Evolutionary conservation across 2,888 invertebrate genomes (phyloP).

Genomic region (Oscheius sp.): DNA sequence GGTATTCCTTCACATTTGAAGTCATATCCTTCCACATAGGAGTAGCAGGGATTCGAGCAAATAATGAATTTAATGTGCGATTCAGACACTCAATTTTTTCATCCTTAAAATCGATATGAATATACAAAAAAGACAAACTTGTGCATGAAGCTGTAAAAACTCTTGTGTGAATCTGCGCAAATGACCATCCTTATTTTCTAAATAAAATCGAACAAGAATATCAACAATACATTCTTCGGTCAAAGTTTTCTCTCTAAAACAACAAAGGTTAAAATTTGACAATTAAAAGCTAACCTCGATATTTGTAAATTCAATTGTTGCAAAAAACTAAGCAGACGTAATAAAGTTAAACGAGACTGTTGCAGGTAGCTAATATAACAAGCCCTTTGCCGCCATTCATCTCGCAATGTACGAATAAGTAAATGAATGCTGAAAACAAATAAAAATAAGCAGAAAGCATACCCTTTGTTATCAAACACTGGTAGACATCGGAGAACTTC

Average conservation of each 20-base stretch:
- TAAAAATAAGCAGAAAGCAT: conserved; percentile 35
- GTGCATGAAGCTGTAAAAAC: conserved; percentile 81
- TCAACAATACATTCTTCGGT: conserved; percentile 65
- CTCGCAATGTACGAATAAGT: conserved; percentile 80
- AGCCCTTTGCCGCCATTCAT: conserved; percentile 82
- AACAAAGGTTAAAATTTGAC: no score
- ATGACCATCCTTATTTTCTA: conserved; percentile 78
- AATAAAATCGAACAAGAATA: conserved; percentile 58
- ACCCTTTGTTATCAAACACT: conserved; percentile 78
- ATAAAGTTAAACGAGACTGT: conserved; percentile 81
- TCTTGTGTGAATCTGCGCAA: conserved; percentile 82
- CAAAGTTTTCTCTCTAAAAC: conserved; percentile 55
- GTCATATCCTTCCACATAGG: conserved; percentile 36
- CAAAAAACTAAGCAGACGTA: conserved; percentile 69
- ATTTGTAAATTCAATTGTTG: conserved; percentile 21
- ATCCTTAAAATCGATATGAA: conserved; percentile 35
- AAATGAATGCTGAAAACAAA: conserved; percentile 77
- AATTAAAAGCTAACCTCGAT: background rate
- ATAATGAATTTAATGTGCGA: conserved; percentile 78
- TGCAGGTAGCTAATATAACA: conserved; percentile 85
- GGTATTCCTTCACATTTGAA: conserved; percentile 73
- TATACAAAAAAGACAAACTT: conserved; percentile 75
- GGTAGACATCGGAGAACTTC: conserved; percentile 83
- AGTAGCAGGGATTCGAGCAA: conserved; percentile 67
- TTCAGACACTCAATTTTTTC: conserved; percentile 81